A percentile compares a stretch with the other conserved stretches of the same genome.
These are phyloP conservation scores for Argynnis bischoffii DNA, from an alignment of 2,888 invertebrate genomes.

Conservation along the genomic window DNA sequence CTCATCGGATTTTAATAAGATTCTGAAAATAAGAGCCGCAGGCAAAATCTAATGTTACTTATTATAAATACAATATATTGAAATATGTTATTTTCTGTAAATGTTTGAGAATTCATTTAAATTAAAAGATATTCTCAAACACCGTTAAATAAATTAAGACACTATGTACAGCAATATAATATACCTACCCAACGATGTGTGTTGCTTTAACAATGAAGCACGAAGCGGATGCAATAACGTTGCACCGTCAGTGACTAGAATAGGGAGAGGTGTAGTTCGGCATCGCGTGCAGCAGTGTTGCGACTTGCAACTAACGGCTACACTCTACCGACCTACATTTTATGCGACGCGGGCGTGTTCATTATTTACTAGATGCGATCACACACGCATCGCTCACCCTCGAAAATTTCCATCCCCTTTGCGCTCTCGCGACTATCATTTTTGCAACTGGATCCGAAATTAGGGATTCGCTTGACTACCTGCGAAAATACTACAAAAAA, in stretches of 20 bases:
- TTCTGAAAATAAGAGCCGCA: no score
- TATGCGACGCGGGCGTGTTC: constrained; percentile 67
- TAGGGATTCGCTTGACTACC: constrained; percentile 66
- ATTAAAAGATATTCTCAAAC: background rate
- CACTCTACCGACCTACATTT: constrained; percentile 80
- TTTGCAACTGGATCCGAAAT: constrained; percentile 47
- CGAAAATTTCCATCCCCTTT: constrained; percentile 49
- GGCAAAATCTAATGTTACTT: background rate
- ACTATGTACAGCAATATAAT: constrained; percentile 6
- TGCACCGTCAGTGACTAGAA: constrained; percentile 47
- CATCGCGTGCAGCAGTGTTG: constrained; percentile 69
- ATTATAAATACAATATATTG: background rate
- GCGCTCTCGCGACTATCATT: constrained; percentile 41
- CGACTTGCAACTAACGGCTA: constrained; percentile 54
- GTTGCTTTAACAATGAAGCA: constrained; percentile 49
- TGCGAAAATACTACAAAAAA: constrained; percentile 76
- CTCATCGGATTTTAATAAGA: no score
- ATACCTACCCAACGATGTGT: constrained; percentile 36
- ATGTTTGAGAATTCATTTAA: background rate
- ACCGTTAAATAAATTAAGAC: constrained; percentile 5
- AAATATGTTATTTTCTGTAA: background rate
- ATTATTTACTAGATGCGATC: constrained; percentile 67
- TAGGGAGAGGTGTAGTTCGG: constrained; percentile 57
- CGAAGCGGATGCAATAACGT: constrained; percentile 51
- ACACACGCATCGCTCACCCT: constrained; percentile 65